Base-by-base conservation (phyloP, 1,140 invertebrate genomes). In the Diprion similis region DNA sequence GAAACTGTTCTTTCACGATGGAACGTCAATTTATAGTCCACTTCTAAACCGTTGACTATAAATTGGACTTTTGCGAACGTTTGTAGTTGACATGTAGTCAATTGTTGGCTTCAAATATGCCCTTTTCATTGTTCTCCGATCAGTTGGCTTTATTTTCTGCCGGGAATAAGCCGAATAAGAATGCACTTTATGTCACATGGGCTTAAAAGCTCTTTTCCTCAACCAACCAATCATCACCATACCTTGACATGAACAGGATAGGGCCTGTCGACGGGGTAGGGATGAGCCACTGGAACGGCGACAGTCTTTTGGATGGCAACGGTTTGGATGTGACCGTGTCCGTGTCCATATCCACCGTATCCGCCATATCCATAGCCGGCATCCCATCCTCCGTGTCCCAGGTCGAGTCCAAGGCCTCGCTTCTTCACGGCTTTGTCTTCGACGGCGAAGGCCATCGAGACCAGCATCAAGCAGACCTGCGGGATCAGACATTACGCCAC, bases 381-480 rank as follows among this genome's bases (percentile, higher is more conserved):
- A 3, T 66, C 68, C 64, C 71, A 70, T 17, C 74, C 80, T 0
- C 74, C 75, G 66, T 76, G 76, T 46, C 79, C 75, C 0, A 78
- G 67, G 66, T 73, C 76, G 64, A 77, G 45, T 19, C 71, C 68
- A 1, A 87, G 78, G 18, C 87, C 87, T 46, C 87, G 84, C 67
- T 88, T 88, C 51, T 86, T 75, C n/a, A 86, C 78, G n/a, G 75
- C 78, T 64, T 86, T 85, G 3, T 82, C 80, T 64, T 83, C 81
- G 64, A 77, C 79, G 73, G 86, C 87, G 67, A 76, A 83, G 13
- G 78, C 85, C 79, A 72, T 78, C 69, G 82, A 77, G 73, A 88
- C 80, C 76, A 88, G 77, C 79, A 86, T 70, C 75, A 87, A 68
- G 73, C 85, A 84, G 73, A 87, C 78, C 87, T 87, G 76, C 17